A percentile compares a stretch with the other conserved stretches of the same genome.
phyloP scores from a whole-genome alignment of 2,888 invertebrate genomes.

The Papilio elwesi region DNA sequence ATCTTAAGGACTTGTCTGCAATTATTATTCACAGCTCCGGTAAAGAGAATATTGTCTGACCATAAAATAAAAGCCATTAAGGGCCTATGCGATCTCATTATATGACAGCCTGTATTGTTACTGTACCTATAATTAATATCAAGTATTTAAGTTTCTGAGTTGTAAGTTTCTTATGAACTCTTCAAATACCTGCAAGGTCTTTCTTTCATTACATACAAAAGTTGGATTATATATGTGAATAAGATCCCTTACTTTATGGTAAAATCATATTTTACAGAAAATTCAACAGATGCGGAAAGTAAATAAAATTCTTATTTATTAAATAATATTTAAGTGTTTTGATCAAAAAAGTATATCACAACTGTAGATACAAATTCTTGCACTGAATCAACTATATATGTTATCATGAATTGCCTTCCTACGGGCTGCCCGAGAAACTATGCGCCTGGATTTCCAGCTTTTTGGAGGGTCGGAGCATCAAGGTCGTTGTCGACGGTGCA shows the following conservation, averaged over 20 bases:
- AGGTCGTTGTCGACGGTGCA: too few species aligned
- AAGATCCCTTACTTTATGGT: too few species aligned
- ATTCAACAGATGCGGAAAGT: background rate
- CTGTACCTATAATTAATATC: constrained; percentile 55
- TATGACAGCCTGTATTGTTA: constrained; percentile 61
- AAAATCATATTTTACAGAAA: too few species aligned
- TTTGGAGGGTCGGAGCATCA: too few species aligned
- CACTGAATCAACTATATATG: background rate
- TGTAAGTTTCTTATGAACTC: too few species aligned
- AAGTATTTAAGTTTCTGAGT: background rate
- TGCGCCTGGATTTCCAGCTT: too few species aligned
- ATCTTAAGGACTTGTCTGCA: constrained; percentile 69
- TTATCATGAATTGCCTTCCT: background rate
- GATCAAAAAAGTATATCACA: background rate
- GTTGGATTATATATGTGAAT: too few species aligned
- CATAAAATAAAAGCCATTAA: constrained; percentile 69
- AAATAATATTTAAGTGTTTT: too few species aligned
- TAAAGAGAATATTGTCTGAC: constrained; percentile 64
- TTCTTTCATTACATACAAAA: too few species aligned
- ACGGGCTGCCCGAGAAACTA: too few species aligned
- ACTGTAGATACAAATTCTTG: constrained; percentile 45
- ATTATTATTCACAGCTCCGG: constrained; percentile 64
- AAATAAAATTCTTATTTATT: background rate
- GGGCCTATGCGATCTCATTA: constrained; percentile 70
- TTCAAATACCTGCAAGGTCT: too few species aligned